These are phyloP conservation scores for Sebastes cheni DNA, from an alignment of 2,797 vertebrate species.

Conservation along the genomic window DNA sequence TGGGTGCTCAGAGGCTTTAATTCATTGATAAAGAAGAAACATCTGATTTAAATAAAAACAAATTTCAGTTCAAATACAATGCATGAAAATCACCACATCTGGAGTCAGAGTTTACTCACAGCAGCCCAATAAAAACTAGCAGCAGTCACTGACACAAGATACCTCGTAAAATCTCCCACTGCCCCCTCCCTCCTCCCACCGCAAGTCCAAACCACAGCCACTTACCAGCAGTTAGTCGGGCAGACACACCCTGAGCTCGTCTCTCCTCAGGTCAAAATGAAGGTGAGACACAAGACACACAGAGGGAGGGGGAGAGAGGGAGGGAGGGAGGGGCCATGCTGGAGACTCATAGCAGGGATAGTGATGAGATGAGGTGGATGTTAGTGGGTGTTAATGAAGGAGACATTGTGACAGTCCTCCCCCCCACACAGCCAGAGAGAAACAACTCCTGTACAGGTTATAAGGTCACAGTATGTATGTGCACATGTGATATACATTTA, in stretches of 20 bases:
- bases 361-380: slow-evolving; percentile 56
- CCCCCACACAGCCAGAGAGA: not conserved
- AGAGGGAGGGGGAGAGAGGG: slow-evolving; percentile 4
- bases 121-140: slow-evolving; percentile 25
- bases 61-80: not conserved
- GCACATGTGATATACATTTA: not conserved
- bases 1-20: no score
- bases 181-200: not conserved
- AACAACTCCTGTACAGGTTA: not conserved
- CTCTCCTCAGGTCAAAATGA: slow-evolving; percentile 63
- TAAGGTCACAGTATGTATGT: not conserved
- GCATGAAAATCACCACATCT: slow-evolving; percentile 12
- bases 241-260: slow-evolving; percentile 40
- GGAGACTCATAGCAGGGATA: slow-evolving; percentile 46
- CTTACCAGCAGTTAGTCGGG: slow-evolving; percentile 62
- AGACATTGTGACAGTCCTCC: slow-evolving; percentile 8
- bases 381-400: slow-evolving; percentile 76
- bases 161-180: not conserved
- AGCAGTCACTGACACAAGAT: slow-evolving; percentile 22
- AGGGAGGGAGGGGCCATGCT: slow-evolving; percentile 58
- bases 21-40: not conserved
- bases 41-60: not conserved
- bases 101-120: not conserved
- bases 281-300: slow-evolving; percentile 68
- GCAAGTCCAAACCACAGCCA: slow-evolving; percentile 45